Evolutionary conservation across 2,888 invertebrate genomes (phyloP).

Genomic region (Drosophila macrothrix): DNA sequence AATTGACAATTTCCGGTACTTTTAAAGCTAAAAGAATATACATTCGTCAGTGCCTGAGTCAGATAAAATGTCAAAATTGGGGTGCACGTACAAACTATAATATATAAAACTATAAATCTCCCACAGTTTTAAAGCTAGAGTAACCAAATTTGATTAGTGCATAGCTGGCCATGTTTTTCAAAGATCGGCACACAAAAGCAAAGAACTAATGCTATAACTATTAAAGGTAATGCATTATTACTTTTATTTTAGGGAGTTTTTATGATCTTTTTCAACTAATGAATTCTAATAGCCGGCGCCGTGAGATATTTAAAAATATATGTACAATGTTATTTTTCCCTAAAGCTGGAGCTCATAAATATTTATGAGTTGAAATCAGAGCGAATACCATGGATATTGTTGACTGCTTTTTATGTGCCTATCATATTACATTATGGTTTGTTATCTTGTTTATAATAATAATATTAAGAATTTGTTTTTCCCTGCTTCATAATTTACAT

Average conservation of each 20-base stretch:
- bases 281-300: constrained; percentile 54
- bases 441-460: constrained; percentile 65
- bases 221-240: not conserved
- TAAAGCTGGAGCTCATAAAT: constrained; percentile 51
- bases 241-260: constrained; percentile 1
- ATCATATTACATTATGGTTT: constrained; percentile 65
- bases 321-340: not conserved
- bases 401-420: constrained; percentile 49
- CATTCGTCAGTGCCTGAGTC: not conserved
- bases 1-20: not conserved
- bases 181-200: not conserved
- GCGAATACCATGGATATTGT: constrained; percentile 30
- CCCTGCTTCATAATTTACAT: constrained; percentile 59
- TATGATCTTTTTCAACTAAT: constrained; percentile 27
- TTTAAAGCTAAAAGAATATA: not conserved
- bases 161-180: not conserved
- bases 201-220: not conserved
- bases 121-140: not conserved
- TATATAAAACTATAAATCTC: not conserved
- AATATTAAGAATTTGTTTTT: constrained; percentile 48
- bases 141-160: not conserved
- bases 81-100: too few species aligned
- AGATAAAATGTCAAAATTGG: not conserved
- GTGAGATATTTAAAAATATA: constrained; percentile 17
- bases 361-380: constrained; percentile 48